Conservation (phyloP, 2,888 invertebrate genomes). For the Ephialtes manifestator region DNA sequence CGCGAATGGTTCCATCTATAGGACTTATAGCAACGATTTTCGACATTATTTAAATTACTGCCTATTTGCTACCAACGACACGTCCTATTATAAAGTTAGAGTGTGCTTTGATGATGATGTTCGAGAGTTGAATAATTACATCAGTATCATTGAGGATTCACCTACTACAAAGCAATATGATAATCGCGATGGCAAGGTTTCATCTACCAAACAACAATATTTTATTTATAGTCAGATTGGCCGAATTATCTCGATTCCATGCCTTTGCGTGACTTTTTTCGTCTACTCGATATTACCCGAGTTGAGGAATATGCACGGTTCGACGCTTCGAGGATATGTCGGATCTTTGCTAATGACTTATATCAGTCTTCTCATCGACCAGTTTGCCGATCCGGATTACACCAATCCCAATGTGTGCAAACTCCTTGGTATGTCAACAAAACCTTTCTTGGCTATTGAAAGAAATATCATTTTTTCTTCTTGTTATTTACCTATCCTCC, state of each 20-base stretch:
- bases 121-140: too few relatives aligned
- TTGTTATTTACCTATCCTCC: too few relatives aligned
- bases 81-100: too few relatives aligned
- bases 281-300: constrained; percentile 90
- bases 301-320: constrained; percentile 90
- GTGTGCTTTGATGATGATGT: background rate
- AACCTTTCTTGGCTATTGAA: background rate
- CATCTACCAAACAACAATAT: too few relatives aligned
- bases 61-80: too few relatives aligned
- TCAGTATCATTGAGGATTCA: too few relatives aligned
- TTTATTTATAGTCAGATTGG: too few relatives aligned
- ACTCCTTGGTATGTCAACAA: background rate
- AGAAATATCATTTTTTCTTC: too few relatives aligned
- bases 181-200: too few relatives aligned
- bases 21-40: too few relatives aligned
- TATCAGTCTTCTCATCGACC: background rate
- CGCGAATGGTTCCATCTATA: background rate
- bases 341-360: constrained; percentile 87
- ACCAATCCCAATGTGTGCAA: background rate
- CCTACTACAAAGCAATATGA: too few relatives aligned
- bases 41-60: too few relatives aligned
- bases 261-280: constrained; percentile 89
- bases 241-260: constrained; percentile 87
- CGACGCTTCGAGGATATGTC: constrained; percentile 91
- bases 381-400: background rate